These are phyloP conservation scores for Pterobdella sp. DNA, from an alignment of 2,888 invertebrate species.

Conservation along the genomic window DNA sequence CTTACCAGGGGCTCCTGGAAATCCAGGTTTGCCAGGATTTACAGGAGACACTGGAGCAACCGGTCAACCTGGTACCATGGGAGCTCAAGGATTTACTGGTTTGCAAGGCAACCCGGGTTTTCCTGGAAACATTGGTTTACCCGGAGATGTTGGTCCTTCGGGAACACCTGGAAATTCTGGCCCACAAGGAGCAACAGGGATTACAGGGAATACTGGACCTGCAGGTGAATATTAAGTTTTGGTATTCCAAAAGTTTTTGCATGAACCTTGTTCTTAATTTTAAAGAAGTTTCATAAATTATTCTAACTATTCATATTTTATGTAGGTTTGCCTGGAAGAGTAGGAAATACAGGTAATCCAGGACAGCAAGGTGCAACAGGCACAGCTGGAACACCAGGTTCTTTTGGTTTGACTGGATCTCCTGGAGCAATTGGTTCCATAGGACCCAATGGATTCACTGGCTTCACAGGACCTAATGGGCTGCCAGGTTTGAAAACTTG, in stretches of 20 bases:
- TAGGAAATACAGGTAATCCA: neutral
- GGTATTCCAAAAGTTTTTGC: too few species aligned
- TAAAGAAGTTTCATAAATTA: too few species aligned
- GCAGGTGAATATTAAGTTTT: too few species aligned
- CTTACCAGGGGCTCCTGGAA: constrained; percentile 28
- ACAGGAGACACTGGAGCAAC: constrained; percentile 22
- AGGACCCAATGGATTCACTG: constrained; percentile 14
- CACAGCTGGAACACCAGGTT: constrained; percentile 27
- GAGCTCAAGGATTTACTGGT: neutral
- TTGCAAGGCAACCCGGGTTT: constrained; percentile 19
- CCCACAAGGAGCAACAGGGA: constrained; percentile 27
- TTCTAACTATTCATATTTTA: too few species aligned
- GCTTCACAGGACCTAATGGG: constrained; percentile 12
- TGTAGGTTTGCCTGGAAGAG: constrained; percentile 1
- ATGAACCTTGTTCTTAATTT: too few species aligned
- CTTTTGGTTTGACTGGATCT: constrained; percentile 27
- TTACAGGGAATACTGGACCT: constrained; percentile 26
- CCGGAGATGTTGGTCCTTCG: constrained; percentile 7
- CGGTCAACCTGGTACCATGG: constrained; percentile 7
- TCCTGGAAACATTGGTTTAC: constrained; percentile 17
- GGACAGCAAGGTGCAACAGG: constrained; percentile 19
- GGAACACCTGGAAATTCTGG: constrained; percentile 34
- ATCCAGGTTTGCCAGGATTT: constrained; percentile 15
- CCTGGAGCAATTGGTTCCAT: constrained; percentile 28
- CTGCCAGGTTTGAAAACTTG: neutral